Conservation (phyloP, 2,888 invertebrate species). For the Apamea crenata region DNA sequence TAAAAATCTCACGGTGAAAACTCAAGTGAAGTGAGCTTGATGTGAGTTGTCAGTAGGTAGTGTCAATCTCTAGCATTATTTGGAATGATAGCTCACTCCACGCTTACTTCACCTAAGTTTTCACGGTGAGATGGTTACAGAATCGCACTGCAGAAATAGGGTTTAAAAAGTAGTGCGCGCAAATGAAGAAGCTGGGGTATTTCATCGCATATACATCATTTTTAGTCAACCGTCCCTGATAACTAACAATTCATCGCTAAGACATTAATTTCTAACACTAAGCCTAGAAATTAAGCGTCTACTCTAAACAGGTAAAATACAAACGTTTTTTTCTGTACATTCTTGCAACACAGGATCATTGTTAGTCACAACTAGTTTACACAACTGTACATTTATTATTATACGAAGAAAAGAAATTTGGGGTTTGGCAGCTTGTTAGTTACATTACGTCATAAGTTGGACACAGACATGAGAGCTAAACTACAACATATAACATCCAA, state of each 20-base stretch:
- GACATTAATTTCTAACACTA: slow-evolving; percentile 13
- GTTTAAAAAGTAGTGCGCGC: background rate
- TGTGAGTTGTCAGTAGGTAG: too few relatives aligned
- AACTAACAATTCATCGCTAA: background rate
- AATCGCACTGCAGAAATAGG: too few relatives aligned
- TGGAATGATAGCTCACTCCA: too few relatives aligned
- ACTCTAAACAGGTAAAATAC: slow-evolving; percentile 29
- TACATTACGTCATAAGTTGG: slow-evolving; percentile 60
- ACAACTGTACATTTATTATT: slow-evolving; percentile 50
- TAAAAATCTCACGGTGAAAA: too few relatives aligned
- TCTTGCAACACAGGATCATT: slow-evolving; percentile 34
- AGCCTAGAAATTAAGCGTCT: slow-evolving; percentile 49
- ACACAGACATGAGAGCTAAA: slow-evolving; percentile 47
- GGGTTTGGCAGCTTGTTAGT: slow-evolving; percentile 63
- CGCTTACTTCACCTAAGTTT: too few relatives aligned
- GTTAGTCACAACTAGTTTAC: slow-evolving; percentile 67
- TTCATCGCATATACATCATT: slow-evolving; percentile 13
- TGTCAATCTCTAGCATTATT: too few relatives aligned
- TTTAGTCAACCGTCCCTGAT: background rate
- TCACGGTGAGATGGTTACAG: too few relatives aligned
- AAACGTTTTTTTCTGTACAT: slow-evolving; percentile 43
- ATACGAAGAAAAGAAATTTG: slow-evolving; percentile 40
- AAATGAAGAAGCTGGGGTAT: background rate
- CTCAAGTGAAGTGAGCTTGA: too few relatives aligned
- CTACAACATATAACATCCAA: slow-evolving; percentile 63